Evolutionary conservation across 1,140 invertebrate species (phyloP).

Genomic region (Lucilia sericata): DNA sequence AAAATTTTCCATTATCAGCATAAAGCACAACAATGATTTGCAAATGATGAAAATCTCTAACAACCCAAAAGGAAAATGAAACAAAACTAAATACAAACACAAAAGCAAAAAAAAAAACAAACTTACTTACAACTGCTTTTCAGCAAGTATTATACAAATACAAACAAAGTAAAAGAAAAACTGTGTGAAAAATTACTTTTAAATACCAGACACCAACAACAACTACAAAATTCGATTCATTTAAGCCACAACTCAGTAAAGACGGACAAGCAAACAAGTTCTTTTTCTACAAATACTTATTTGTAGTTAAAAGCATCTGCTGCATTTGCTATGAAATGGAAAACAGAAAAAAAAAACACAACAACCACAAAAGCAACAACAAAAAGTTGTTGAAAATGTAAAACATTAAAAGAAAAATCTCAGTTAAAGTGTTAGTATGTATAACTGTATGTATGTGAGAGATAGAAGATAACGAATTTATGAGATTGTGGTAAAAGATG

Average conservation of each 20-base stretch:
- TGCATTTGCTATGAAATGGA: not conserved
- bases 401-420: not conserved
- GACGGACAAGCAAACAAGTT: not conserved
- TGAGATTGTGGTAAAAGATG: not conserved
- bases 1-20: slow-evolving; percentile 27
- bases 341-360: not conserved
- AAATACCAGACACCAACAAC: not conserved
- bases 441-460: no score
- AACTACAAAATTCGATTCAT: not conserved
- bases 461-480: not conserved
- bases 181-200: not conserved
- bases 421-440: no score
- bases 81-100: not conserved
- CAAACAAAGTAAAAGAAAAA: not conserved
- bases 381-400: not conserved
- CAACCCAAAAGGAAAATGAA: not conserved
- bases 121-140: not conserved
- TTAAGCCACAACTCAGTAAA: not conserved
- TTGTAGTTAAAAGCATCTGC: not conserved
- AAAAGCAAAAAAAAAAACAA: not conserved
- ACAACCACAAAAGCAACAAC: no score
- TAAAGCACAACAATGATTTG: not conserved
- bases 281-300: no score
- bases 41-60: not conserved
- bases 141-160: not conserved